Conservation (phyloP, 2,888 invertebrate genomes). For the Dynastes grantii region DNA sequence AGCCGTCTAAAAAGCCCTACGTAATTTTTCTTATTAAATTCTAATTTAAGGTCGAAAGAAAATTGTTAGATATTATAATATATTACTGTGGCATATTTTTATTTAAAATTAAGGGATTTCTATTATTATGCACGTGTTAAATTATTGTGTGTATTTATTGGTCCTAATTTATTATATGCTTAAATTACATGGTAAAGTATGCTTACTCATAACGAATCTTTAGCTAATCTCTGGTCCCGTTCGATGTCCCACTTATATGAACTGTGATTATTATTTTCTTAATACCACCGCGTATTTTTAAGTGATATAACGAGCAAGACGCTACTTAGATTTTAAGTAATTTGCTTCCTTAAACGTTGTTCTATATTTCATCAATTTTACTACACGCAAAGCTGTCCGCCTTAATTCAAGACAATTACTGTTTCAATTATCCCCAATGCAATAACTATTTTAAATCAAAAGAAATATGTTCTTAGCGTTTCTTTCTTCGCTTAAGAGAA, state of each 20-base stretch:
- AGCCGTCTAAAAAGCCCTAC: neutral
- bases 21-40: constrained; percentile 7
- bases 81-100: neutral
- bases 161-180: constrained; percentile 7
- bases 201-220: constrained; percentile 10
- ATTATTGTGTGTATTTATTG: neutral
- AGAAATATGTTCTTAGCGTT: too few relatives aligned
- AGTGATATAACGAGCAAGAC: neutral
- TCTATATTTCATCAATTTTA: too few relatives aligned
- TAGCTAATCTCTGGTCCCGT: constrained; percentile 8
- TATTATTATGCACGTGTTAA: neutral
- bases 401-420: too few relatives aligned
- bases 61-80: neutral
- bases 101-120: neutral
- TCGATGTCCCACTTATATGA: constrained; percentile 17
- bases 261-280: neutral
- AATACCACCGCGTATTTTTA: neutral
- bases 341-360: too few relatives aligned
- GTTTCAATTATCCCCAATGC: too few relatives aligned
- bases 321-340: too few relatives aligned
- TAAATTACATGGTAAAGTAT: constrained; percentile 3
- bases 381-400: too few relatives aligned
- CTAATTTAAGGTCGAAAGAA: neutral
- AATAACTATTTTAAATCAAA: too few relatives aligned
- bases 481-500: too few relatives aligned